Base-by-base conservation (phyloP, 1,140 invertebrate genomes). In the Bombus polaris region DNA sequence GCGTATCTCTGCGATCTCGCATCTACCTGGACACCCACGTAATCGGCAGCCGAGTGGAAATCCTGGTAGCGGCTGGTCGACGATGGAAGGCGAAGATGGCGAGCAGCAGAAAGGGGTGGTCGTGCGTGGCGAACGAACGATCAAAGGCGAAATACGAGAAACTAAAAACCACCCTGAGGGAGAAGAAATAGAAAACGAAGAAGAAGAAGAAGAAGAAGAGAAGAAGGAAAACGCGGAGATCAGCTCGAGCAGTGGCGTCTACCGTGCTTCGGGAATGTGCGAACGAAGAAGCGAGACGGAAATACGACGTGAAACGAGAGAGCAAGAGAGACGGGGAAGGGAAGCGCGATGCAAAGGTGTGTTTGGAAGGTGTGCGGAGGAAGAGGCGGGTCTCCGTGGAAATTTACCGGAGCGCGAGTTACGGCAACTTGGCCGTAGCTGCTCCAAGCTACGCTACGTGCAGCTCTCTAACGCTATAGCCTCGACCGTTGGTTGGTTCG, bases 361-460 rank as follows among this genome's bases (percentile, higher is more conserved):
- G 65, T 47, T 37, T 32, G n/a, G 9, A 59, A 77, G 83, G 79
- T 70, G 70, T 10, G 77, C 32, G 82, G 59, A 85, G 59, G 73
- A 66, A 57, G 81, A 73, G 94, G 78, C 84, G 83, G 89, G 90
- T 88, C 86, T 92, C 88, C 88, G 88, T 92, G 91, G 91, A 93
- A 93, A 93, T 93, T 91, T 92, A 92, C 88, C 91, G 85, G 84
- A 90, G 89, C 92, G 91, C 92, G 87, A 92, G 89, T 92, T 91
- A 92, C 89, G 86, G 87, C 83, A 91, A 90, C 86, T 88, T 88
- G 87, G 78, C 84, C 89, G 90, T 91, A 81, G 85, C 90, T 83
- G 88, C 68, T 87, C 76, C 71, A 68, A 80, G 74, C 57, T 65
- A 44, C 74, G 62, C 22, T n/a, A 62, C 28, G 59, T 62, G 28